Conservation (phyloP, 2,888 invertebrate species). For the Carabus problematicus region DNA sequence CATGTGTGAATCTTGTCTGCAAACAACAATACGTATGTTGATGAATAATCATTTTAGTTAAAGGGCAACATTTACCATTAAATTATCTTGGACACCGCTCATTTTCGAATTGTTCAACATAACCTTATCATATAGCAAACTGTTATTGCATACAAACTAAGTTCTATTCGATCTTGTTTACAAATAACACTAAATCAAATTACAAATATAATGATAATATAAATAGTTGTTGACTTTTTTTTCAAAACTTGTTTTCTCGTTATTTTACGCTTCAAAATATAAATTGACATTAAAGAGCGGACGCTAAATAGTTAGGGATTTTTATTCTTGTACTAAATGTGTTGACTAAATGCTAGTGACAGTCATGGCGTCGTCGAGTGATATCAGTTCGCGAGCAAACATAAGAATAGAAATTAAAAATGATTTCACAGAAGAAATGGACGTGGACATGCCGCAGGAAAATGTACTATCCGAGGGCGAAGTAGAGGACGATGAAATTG, state of each 20-base stretch:
- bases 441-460: slow-evolving; percentile 56
- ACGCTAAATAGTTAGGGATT: not conserved
- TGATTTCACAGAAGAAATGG: slow-evolving; percentile 60
- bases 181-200: no score
- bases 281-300: not conserved
- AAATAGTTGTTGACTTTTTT: no score
- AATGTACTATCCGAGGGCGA: slow-evolving; percentile 45
- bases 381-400: slow-evolving; percentile 52
- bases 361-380: slow-evolving; percentile 46
- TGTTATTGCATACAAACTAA: no score
- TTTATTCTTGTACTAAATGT: not conserved
- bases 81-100: slow-evolving; percentile 21
- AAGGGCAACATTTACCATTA: slow-evolving; percentile 2
- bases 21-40: slow-evolving; percentile 49
- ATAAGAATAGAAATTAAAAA: slow-evolving; percentile 61
- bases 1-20: slow-evolving; percentile 65
- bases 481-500: slow-evolving; percentile 59
- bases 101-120: slow-evolving; percentile 34
- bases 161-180: no score
- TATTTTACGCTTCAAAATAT: not conserved
- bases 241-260: no score
- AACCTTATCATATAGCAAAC: slow-evolving; percentile 10
- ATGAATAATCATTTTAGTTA: not conserved
- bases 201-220: no score
- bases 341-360: not conserved